A percentile compares a stretch with the other conserved stretches of the same genome.
These are phyloP conservation scores for Heliconius charithonia DNA, from an alignment of 2,888 invertebrate genomes.

Conservation along the genomic window DNA sequence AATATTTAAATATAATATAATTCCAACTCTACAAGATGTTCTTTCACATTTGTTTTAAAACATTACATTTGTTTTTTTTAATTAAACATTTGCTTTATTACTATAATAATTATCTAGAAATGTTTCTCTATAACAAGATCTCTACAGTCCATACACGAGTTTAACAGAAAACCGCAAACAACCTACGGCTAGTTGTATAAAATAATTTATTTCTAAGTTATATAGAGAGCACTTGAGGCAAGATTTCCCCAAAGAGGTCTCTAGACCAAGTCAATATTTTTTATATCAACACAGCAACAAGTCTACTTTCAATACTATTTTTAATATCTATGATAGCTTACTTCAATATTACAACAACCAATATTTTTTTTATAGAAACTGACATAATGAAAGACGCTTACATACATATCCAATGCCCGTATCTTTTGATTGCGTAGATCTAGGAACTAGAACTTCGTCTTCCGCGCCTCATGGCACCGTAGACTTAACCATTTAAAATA, in stretches of 20 bases:
- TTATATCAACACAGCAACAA: constrained; percentile 19
- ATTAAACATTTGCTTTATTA: background rate
- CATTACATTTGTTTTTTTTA: background rate
- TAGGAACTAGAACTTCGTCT: too few species aligned
- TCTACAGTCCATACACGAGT: background rate
- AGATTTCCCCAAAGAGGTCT: constrained; percentile 32
- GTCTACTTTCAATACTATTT: constrained; percentile 2
- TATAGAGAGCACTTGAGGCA: constrained; percentile 14
- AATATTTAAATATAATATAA: background rate
- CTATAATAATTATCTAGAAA: background rate
- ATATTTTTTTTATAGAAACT: background rate
- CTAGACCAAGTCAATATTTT: constrained; percentile 21
- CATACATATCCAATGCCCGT: too few species aligned
- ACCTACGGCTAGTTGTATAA: constrained; percentile 18
- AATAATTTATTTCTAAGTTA: constrained; percentile 18
- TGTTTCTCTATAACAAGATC: background rate
- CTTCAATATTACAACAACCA: background rate
- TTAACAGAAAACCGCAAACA: constrained; percentile 16
- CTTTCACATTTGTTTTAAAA: background rate
- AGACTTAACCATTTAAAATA: too few species aligned
- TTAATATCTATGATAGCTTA: background rate
- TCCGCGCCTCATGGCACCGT: too few species aligned
- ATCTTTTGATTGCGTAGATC: too few species aligned
- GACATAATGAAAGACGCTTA: background rate
- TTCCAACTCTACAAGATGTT: background rate